Evolutionary conservation across 2,888 invertebrate species (phyloP).

Genomic region (Cyaniris semiargus): DNA sequence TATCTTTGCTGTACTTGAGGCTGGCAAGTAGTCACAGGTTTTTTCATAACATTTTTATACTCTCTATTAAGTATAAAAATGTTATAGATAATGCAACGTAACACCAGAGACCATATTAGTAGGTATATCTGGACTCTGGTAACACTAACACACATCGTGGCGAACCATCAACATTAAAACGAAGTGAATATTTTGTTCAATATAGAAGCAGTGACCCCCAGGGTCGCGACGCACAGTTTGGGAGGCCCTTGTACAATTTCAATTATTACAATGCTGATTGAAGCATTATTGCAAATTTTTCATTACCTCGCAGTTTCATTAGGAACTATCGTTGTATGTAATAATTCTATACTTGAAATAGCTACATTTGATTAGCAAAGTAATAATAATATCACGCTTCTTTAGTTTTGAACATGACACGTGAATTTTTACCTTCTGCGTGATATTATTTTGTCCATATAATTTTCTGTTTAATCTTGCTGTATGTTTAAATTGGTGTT

Average conservation of each 20-base stretch:
- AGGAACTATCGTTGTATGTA: not conserved
- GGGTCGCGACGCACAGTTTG: not conserved
- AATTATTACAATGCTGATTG: not conserved
- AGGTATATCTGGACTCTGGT: too few species aligned
- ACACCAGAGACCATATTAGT: too few species aligned
- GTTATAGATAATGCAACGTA: not conserved
- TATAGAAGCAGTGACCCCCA: not conserved
- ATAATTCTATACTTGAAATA: conserved; percentile 14
- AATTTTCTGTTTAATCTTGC: not conserved
- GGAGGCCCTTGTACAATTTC: too few species aligned
- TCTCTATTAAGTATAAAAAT: not conserved
- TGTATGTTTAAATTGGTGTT: conserved; percentile 7
- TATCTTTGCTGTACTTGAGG: not conserved
- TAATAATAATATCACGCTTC: not conserved
- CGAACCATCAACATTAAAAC: not conserved
- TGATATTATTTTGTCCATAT: not conserved
- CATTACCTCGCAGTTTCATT: not conserved
- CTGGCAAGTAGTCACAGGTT: not conserved
- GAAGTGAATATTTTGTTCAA: not conserved
- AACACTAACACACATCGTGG: not conserved
- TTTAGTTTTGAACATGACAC: not conserved
- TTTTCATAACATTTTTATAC: too few species aligned
- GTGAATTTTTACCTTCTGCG: not conserved
- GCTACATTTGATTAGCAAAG: not conserved
- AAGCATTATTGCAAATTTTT: not conserved